Conservation (phyloP, 2,888 invertebrate species). For the Kuschelorhynchus macadamiae region DNA sequence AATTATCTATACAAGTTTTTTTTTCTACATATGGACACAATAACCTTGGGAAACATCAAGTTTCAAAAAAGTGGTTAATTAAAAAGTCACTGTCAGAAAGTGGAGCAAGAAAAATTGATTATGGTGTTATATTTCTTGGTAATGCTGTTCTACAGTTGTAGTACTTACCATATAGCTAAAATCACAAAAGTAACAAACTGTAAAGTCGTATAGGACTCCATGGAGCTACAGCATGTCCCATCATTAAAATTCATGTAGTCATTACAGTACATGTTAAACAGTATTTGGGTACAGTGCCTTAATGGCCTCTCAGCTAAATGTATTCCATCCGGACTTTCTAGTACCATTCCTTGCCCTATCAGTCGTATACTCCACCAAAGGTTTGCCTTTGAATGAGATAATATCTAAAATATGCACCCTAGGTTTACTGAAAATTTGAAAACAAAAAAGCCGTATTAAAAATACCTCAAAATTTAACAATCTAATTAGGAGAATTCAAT, state of each 20-base stretch:
- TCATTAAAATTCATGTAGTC: conserved; percentile 98
- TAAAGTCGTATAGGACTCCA: conserved; percentile 86
- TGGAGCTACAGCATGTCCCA: conserved; percentile 93
- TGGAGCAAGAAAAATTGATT: too few relatives aligned
- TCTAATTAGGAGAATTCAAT: too few relatives aligned
- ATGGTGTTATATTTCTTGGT: too few relatives aligned
- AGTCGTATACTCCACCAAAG: conserved; percentile 90
- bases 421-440: too few relatives aligned
- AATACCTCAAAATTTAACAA: too few relatives aligned
- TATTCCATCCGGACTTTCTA: conserved; percentile 80
- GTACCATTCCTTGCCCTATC: conserved; percentile 81
- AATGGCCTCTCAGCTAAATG: conserved; percentile 80
- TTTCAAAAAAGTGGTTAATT: too few relatives aligned
- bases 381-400: conserved; percentile 59
- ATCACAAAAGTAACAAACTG: conserved; percentile 88
- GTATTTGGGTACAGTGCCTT: conserved; percentile 85
- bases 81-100: too few relatives aligned
- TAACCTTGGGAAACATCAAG: too few relatives aligned
- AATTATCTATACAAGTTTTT: too few relatives aligned
- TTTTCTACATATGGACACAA: too few relatives aligned
- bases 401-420: conserved; percentile 53
- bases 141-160: too few relatives aligned
- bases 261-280: conserved; percentile 96
- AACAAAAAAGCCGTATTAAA: too few relatives aligned
- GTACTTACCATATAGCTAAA: conserved; percentile 70